Percentiles rank a stretch among this genome's conserved stretches.
These are phyloP conservation scores for Littorina saxatilis DNA, from an alignment of 1,140 invertebrate genomes.

Conservation along the genomic window DNA sequence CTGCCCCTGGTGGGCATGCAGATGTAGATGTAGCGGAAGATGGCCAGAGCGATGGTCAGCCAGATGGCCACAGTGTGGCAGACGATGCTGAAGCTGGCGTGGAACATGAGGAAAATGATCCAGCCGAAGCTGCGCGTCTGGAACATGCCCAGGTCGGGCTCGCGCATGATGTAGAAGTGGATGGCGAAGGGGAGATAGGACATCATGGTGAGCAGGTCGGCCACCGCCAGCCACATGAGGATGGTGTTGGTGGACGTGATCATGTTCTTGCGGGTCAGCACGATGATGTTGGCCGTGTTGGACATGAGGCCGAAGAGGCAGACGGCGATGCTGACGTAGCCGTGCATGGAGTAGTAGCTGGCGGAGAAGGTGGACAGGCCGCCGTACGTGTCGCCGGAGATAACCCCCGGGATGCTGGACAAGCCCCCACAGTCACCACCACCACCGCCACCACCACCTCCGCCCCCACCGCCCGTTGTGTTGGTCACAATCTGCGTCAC, in stretches of 20 bases:
- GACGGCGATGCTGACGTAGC: constrained; percentile 83
- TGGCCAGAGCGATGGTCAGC: constrained; percentile 92
- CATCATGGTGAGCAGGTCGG: constrained; percentile 91
- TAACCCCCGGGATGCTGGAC: constrained; percentile 40
- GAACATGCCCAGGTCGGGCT: constrained; percentile 47
- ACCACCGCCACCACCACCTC: not conserved
- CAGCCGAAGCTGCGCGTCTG: constrained; percentile 59
- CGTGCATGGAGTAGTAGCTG: constrained; percentile 79
- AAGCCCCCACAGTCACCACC: not conserved
- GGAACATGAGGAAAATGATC: constrained; percentile 70
- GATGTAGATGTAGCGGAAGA: constrained; percentile 95
- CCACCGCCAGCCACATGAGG: constrained; percentile 88
- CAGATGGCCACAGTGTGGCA: constrained; percentile 96
- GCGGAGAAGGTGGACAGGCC: constrained; percentile 49
- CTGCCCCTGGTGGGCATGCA: constrained; percentile 84
- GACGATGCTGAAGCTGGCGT: constrained; percentile 84
- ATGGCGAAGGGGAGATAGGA: constrained; percentile 90
- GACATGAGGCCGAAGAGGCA: constrained; percentile 92
- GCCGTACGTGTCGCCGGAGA: constrained; percentile 30
- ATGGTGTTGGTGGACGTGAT: constrained; percentile 89
- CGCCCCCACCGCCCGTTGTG: not conserved
- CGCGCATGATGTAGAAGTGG: constrained; percentile 77
- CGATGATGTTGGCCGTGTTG: constrained; percentile 92
- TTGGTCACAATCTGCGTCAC: not conserved
- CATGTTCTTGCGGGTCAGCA: constrained; percentile 91